Percentiles rank a stretch among this genome's conserved stretches.
Evolutionary conservation across 1,140 invertebrate species (phyloP).

Genomic region (Papilio dardanus): DNA sequence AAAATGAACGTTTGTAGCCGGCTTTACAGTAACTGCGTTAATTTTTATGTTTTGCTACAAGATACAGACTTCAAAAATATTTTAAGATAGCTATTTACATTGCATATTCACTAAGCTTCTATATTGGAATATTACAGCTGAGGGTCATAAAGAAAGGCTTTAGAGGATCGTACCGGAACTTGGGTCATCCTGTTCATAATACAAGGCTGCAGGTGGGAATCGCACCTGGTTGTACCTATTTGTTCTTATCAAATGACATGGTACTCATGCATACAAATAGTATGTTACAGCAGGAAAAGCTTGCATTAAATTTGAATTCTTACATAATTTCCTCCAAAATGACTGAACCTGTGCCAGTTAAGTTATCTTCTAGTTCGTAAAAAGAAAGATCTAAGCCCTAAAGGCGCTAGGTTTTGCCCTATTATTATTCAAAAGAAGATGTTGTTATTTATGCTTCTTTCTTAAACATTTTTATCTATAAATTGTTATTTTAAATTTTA

Average conservation of each 20-base stretch:
- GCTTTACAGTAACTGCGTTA: too few relatives aligned
- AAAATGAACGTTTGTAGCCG: too few relatives aligned
- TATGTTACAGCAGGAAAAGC: not conserved
- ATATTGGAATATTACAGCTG: not conserved
- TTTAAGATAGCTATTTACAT: too few relatives aligned
- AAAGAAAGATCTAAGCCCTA: too few relatives aligned
- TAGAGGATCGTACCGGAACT: not conserved
- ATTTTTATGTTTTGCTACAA: too few relatives aligned
- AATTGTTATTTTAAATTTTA: not conserved
- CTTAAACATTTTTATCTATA: not conserved
- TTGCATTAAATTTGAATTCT: not conserved
- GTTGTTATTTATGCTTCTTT: not conserved
- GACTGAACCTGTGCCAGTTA: not conserved
- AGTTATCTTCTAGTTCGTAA: not conserved
- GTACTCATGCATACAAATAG: not conserved
- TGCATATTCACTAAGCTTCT: not conserved
- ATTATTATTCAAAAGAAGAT: too few relatives aligned
- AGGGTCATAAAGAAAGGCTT: not conserved
- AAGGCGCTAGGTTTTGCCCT: too few relatives aligned
- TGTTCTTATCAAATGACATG: constrained; percentile 11
- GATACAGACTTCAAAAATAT: too few relatives aligned
- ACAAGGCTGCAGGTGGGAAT: not conserved
- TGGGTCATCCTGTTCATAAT: constrained; percentile 5
- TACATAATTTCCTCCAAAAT: not conserved
- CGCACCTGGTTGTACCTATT: not conserved